A percentile compares a stretch with the other conserved stretches of the same genome.
Evolutionary conservation across 2,113 vertebrate genomes (phyloP).

Genomic region (Puma concolor): DNA sequence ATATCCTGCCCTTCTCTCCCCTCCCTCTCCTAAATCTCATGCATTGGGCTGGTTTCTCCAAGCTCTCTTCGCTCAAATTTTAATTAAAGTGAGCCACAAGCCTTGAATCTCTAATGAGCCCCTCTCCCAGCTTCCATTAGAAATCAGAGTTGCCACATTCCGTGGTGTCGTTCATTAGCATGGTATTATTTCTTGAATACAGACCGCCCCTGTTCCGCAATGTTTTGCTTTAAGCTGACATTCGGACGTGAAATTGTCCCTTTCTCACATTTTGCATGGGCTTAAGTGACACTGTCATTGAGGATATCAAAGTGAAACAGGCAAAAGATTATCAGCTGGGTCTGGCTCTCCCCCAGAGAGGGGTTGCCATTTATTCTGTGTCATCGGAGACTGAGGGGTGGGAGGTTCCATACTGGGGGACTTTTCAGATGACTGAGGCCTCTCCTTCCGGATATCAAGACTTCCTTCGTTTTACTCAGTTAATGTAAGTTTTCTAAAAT

Average conservation of each 20-base stretch:
- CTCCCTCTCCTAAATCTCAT: slow-evolving; percentile 74
- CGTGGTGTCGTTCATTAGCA: slow-evolving; percentile 68
- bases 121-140: slow-evolving; percentile 74
- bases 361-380: not conserved
- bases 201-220: slow-evolving; percentile 27
- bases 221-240: slow-evolving; percentile 61
- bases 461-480: not conserved
- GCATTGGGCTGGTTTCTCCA: slow-evolving; percentile 70
- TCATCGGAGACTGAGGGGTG: not conserved
- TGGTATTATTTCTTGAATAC: slow-evolving; percentile 46
- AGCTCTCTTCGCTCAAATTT: slow-evolving; percentile 81
- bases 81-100: slow-evolving; percentile 84
- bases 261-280: slow-evolving; percentile 19
- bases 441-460: not conserved
- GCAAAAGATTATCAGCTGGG: not conserved
- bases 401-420: no score
- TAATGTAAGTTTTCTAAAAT: not conserved
- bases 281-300: not conserved
- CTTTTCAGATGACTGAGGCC: not conserved
- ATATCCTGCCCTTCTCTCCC: slow-evolving; percentile 33
- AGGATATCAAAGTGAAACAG: not conserved
- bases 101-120: slow-evolving; percentile 83
- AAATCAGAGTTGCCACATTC: slow-evolving; percentile 68
- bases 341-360: not conserved
- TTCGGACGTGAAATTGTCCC: slow-evolving; percentile 40